phyloP scores from a whole-genome alignment of 2,113 vertebrate species.

The Dipodomys ordii region DNA sequence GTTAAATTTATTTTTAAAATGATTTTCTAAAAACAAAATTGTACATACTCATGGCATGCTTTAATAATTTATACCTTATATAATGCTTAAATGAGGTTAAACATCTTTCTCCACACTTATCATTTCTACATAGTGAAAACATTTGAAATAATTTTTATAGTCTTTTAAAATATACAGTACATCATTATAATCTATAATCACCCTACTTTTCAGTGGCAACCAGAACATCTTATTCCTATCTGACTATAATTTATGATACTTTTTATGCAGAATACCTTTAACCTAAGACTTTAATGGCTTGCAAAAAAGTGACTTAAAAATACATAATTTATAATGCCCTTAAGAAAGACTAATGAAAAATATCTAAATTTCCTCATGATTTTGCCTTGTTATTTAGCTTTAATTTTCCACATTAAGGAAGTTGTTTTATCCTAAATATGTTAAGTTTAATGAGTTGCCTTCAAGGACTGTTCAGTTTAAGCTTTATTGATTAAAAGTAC shows the following conservation, averaged over 20 bases:
- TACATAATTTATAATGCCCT: conserved; percentile 49
- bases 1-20: neutral
- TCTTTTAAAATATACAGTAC: neutral
- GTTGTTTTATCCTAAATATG: conserved; percentile 52
- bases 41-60: neutral
- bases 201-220: neutral
- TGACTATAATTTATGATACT: neutral
- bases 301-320: conserved; percentile 53
- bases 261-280: conserved; percentile 50
- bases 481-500: conserved; percentile 54
- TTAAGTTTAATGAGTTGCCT: conserved; percentile 69
- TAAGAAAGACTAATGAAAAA: conserved; percentile 70
- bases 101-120: neutral
- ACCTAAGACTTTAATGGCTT: conserved; percentile 49
- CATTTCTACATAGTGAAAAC: neutral
- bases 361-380: conserved; percentile 25
- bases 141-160: neutral
- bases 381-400: conserved; percentile 59
- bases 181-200: neutral
- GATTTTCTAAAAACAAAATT: neutral
- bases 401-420: conserved; percentile 55
- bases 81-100: neutral
- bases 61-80: neutral
- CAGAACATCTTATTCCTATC: neutral
- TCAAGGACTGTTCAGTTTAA: conserved; percentile 60